Base-by-base conservation (phyloP, 2,797 vertebrate species). In the Poeciliopsis presidionis region DNA sequence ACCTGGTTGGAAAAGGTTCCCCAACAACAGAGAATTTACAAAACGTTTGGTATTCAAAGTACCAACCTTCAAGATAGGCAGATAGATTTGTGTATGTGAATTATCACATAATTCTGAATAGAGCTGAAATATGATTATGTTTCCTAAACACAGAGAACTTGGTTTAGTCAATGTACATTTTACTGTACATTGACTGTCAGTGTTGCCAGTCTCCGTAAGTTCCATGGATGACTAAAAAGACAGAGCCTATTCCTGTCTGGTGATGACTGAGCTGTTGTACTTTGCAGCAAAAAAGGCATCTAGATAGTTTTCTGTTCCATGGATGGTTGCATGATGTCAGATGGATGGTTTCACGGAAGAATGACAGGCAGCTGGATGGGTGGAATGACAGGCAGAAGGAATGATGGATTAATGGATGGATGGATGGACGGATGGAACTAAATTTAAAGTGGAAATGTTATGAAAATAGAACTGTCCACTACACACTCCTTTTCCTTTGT, bases 51-150 rank as follows among this genome's bases (percentile, higher is more conserved):
- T 51, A 51, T 51, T 51, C 49, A 51, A 51, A 51, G 20, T 8
- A 8, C 7, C 49, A 22, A 22, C 49, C 49, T 22, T 53, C 51
- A 25, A 25, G 22, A 53, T 22, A 53, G 22, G 22, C 74, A 71
- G 73, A 83, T 83, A 81, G 49, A 28, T 84, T 20, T 67, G 63
- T 80, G 73, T 81, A 36, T 53, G 51, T 25, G 51, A 22, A 53
- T 59, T 5, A 28, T 5, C n/a, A 28, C 4, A 5, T 30, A 30
- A 14, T 59, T 59, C 55, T 59, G 55, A 59, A 41, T 41, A 41
- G 39, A 41, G 7, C 53, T 28, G 9, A 57, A 30, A 59, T 2
- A 59, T 61, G 28, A 33, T 7, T 33, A 61, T 61, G 16, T 28
- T 14, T 30, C 13, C 57, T 16, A 30, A 59, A 59, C 13, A 30